Evolutionary conservation across 2,888 invertebrate genomes (phyloP), one percentile per base, ranked within the genome.

Genomic region (Tenthredo distinguenda): DNA sequence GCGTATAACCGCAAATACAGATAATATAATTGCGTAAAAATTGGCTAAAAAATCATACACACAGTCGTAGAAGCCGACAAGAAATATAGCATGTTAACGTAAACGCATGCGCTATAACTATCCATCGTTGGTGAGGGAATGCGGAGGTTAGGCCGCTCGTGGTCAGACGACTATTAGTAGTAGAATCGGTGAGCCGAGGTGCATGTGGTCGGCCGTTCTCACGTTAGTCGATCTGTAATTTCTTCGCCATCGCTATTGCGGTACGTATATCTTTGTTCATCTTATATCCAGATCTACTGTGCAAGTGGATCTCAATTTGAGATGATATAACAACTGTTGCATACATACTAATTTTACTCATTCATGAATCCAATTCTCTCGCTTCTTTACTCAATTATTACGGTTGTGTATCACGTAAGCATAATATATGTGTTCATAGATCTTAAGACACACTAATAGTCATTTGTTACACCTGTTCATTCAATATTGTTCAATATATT

Each of bases 101-200:
- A 77, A 77, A 77, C 77, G 77, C 77, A 77, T 77, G 77, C 77
- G 77, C 77, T 34, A 18, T 55, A 55, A 77, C 31, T 77, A 77
- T 76, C 37, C 55, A 34, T 5, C 18, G 58, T 12, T 62, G 81
- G 58, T 21, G 40, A 58, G 21, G 62, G 62, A 62, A 81, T 62
- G 62, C 81, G 58, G 26, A 81, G 81, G 81, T 81, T 81, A 81
- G 40, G 81, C 62, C 62, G 58, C 62, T 50, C 81, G 40, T 62
- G 62, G 81, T 81, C 81, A 15, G 81, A 81, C 81, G 26, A 81
- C 62, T 62, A 55, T 77, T 31, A 77, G 50, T 77, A 81, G 81
- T 81, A 81, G 62, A 79, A 34, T 40, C 81, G 81, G 37, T 37
- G 40, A 21, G 37, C 2, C 21, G 81, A 81, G 58, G n/a, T 31